Percentiles rank a stretch among this genome's conserved stretches.
phyloP scores from a whole-genome alignment of 2,113 vertebrate species.

The Physeter macrocephalus region DNA sequence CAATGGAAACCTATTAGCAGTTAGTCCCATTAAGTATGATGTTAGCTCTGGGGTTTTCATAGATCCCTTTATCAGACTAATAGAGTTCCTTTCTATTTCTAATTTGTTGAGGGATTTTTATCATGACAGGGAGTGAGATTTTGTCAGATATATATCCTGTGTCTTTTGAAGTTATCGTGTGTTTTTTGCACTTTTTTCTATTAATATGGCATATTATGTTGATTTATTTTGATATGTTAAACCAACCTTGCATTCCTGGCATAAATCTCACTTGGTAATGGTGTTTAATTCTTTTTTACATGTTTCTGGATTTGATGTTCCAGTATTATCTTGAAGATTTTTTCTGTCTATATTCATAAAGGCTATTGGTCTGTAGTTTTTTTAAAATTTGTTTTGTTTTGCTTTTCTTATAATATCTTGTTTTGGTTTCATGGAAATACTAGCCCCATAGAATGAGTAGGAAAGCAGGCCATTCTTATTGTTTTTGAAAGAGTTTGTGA shows the following conservation, averaged over 20 bases:
- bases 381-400: neutral
- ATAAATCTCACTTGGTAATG: neutral
- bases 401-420: neutral
- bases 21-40: neutral
- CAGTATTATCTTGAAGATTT: neutral
- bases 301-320: neutral
- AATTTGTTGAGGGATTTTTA: neutral
- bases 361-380: neutral
- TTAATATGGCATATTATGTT: neutral
- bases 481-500: neutral
- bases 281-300: neutral
- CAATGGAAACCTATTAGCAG: neutral
- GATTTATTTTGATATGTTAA: neutral
- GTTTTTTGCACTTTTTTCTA: neutral
- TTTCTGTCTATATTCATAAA: neutral
- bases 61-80: neutral
- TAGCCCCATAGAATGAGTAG: neutral
- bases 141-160: neutral
- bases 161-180: neutral
- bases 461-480: neutral
- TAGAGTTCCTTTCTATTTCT: neutral
- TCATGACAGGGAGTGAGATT: neutral
- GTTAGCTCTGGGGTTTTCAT: neutral
- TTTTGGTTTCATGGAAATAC: neutral
- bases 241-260: neutral